Conservation (phyloP, 2,888 invertebrate genomes). For the Hedychridium roseum region DNA sequence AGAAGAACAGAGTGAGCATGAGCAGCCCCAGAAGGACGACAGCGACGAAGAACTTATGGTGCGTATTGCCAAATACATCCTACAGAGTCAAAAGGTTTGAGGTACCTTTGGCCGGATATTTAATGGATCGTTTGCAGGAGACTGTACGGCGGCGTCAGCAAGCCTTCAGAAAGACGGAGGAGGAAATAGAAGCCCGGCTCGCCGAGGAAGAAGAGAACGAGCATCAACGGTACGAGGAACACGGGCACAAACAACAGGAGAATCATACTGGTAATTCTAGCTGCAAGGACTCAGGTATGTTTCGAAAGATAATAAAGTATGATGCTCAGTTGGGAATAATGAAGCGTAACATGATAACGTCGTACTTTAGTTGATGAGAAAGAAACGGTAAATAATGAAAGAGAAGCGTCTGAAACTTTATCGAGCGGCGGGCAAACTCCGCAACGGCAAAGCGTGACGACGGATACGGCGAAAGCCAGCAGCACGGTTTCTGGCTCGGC, state of each 20-base stretch:
- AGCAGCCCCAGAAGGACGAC: slow-evolving; percentile 63
- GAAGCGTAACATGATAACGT: slow-evolving; percentile 38
- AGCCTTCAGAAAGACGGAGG: slow-evolving; percentile 78
- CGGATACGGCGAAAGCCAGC: slow-evolving; percentile 35
- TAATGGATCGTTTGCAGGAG: too few relatives aligned
- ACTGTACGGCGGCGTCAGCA: slow-evolving; percentile 71
- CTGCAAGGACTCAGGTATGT: slow-evolving; percentile 58
- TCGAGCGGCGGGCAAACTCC: slow-evolving; percentile 55
- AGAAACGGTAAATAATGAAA: slow-evolving; percentile 60
- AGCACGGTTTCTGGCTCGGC: slow-evolving; percentile 43
- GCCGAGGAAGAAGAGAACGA: slow-evolving; percentile 69
- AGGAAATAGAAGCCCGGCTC: slow-evolving; percentile 77
- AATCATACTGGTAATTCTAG: slow-evolving; percentile 61
- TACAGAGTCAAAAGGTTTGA: too few relatives aligned
- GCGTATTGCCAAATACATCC: too few relatives aligned
- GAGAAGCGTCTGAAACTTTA: slow-evolving; percentile 56
- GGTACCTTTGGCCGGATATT: too few relatives aligned
- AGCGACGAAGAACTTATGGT: slow-evolving; percentile 82
- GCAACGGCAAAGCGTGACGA: slow-evolving; percentile 40
- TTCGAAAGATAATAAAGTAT: slow-evolving; percentile 30
- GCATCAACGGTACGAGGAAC: slow-evolving; percentile 43
- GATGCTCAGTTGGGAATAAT: slow-evolving; percentile 20
- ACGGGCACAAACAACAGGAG: slow-evolving; percentile 38
- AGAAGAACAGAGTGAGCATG: slow-evolving; percentile 65
- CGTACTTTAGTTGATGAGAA: slow-evolving; percentile 60